Evolutionary conservation across 2,113 vertebrate genomes (phyloP), one percentile per base, ranked within the genome.

Genomic region (Pycnonotus jocosus): DNA sequence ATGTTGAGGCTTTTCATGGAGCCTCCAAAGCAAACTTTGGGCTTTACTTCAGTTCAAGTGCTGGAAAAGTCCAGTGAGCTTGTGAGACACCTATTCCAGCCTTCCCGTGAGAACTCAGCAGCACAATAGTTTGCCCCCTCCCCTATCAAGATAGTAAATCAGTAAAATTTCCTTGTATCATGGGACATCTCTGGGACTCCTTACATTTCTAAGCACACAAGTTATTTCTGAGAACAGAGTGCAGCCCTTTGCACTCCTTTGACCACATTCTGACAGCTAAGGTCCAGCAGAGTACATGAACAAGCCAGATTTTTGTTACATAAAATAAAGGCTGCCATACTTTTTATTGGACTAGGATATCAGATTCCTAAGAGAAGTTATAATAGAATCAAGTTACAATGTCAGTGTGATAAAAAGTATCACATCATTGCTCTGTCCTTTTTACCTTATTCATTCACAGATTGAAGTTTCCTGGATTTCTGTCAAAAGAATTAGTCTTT

Each of bases 371-470:
- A 84, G 66, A 85, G 76, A 28, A 73, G 72, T 76, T 83, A 86
- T 82, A 92, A 69, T 56, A 96, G 94, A 90, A 64, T 96, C 69
- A 21, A 93, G 93, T 94, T 85, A 71, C 90, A 87, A 51, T 45
- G 82, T 88, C 84, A 92, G 56, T 78, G 91, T 94, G 95, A 96
- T 95, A 97, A 95, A 92, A 90, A 93, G 82, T 93, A 95, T 95
- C 91, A 25, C 82, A 82, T 90, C 76, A 21, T 90, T 86, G 69
- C 57, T 68, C 74, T 90, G 64, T 96, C 91, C 87, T 51, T 80
- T 91, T 88, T 97, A 84, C 81, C 50, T 97, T 97, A 92, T 97
- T 97, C 96, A 97, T 97, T 96, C 96, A 76, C 95, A 58, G 89
- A 56, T 38, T 92, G 93, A 96, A 96, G 95, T 96, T 96, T 97